Evolutionary conservation across 2,888 invertebrate species (phyloP).

Genomic region (Acrobasis suavella): DNA sequence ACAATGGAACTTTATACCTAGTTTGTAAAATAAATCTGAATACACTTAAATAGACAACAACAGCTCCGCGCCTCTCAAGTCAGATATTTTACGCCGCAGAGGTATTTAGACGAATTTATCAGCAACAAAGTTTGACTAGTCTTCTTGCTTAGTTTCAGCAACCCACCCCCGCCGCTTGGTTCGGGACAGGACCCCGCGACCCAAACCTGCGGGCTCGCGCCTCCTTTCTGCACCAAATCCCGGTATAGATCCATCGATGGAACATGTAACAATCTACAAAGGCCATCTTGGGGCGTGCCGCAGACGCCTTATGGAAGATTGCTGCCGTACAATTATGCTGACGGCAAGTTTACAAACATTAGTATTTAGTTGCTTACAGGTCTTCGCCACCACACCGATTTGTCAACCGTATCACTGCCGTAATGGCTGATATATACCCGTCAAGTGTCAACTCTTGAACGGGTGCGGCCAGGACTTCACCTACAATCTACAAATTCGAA

Average conservation of each 20-base stretch:
- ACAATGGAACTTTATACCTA: too few species aligned
- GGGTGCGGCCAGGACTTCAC: too few species aligned
- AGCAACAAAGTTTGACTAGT: slow-evolving; percentile 9
- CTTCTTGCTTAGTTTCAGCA: slow-evolving; percentile 59
- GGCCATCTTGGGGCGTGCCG: slow-evolving; percentile 91
- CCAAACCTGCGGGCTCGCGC: slow-evolving; percentile 74
- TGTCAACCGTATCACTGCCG: too few species aligned
- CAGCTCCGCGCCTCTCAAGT: not conserved
- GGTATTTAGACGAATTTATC: slow-evolving; percentile 1
- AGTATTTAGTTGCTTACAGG: too few species aligned
- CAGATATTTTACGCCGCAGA: not conserved
- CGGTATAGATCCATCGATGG: slow-evolving; percentile 92
- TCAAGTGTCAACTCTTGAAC: too few species aligned
- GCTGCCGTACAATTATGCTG: slow-evolving; percentile 84
- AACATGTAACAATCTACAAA: slow-evolving; percentile 94
- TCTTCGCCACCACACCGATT: too few species aligned
- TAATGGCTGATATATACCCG: too few species aligned
- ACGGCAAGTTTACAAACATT: slow-evolving; percentile 75
- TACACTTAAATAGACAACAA: too few species aligned
- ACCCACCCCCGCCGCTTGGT: slow-evolving; percentile 68
- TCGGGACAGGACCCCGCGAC: slow-evolving; percentile 67
- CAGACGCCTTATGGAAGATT: slow-evolving; percentile 87
- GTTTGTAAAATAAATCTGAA: too few species aligned
- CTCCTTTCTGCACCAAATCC: slow-evolving; percentile 73
- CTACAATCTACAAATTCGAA: too few species aligned